phyloP scores from a whole-genome alignment of 2,888 invertebrate species.

The Xestia xanthographa region DNA sequence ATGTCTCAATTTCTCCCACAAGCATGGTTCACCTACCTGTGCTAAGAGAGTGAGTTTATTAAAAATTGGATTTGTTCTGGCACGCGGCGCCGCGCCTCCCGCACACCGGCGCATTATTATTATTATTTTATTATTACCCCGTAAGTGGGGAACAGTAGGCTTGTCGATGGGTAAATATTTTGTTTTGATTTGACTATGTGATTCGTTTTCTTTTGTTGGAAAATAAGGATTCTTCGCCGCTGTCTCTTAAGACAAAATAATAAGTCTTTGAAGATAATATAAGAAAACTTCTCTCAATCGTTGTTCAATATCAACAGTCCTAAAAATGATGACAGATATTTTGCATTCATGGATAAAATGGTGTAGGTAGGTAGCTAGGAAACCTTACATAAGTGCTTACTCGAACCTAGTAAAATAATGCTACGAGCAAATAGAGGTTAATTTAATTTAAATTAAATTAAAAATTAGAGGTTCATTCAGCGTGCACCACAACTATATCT shows the following conservation, averaged over 20 bases:
- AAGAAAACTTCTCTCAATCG: not conserved
- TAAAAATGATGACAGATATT: not conserved
- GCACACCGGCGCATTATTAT: slow-evolving; percentile 61
- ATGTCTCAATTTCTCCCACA: slow-evolving; percentile 28
- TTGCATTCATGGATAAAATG: not conserved
- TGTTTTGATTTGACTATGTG: slow-evolving; percentile 43
- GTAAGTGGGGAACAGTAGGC: slow-evolving; percentile 47
- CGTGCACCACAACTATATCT: not conserved
- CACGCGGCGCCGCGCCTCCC: slow-evolving; percentile 71
- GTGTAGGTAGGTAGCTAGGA: not conserved
- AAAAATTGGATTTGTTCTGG: slow-evolving; percentile 84
- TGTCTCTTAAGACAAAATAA: not conserved
- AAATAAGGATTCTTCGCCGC: not conserved
- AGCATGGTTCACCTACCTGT: slow-evolving; percentile 54
- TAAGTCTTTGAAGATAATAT: not conserved
- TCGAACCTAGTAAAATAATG: not conserved
- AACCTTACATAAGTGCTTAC: not conserved
- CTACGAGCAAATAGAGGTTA: too few relatives aligned
- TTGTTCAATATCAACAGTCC: not conserved
- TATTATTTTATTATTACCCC: slow-evolving; percentile 70
- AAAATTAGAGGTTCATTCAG: not conserved
- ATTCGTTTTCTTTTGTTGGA: slow-evolving; percentile 7
- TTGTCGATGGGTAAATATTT: slow-evolving; percentile 54
- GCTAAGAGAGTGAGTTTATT: slow-evolving; percentile 80
- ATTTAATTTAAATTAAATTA: too few relatives aligned